phyloP scores from a whole-genome alignment of 2,113 vertebrate species.

The Leptocoma aspasia region DNA sequence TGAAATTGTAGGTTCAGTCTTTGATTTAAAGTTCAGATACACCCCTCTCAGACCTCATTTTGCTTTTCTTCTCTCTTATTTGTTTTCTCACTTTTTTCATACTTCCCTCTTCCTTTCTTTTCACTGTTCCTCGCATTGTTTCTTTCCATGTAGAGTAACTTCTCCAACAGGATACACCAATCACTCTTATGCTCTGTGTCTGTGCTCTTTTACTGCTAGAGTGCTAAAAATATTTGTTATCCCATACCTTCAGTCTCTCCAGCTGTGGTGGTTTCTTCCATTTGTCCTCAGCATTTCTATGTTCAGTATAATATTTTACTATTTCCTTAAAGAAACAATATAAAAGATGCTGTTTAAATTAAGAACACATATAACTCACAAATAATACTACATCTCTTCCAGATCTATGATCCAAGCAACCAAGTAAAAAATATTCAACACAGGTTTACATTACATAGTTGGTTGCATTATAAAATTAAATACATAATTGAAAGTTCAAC shows the following conservation, averaged over 20 bases:
- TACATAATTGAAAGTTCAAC: neutral
- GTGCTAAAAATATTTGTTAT: neutral
- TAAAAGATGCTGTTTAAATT: neutral
- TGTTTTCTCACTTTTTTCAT: neutral
- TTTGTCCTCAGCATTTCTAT: slow-evolving; percentile 70
- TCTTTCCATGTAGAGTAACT: neutral
- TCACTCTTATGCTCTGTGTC: neutral
- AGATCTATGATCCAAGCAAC: neutral
- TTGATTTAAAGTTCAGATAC: neutral
- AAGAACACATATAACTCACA: neutral
- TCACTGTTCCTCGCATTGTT: neutral
- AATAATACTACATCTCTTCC: neutral
- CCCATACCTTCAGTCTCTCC: slow-evolving; percentile 85
- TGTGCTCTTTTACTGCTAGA: neutral
- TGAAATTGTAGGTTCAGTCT: neutral
- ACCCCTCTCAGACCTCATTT: neutral
- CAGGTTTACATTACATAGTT: neutral
- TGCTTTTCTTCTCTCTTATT: neutral
- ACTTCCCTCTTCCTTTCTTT: neutral
- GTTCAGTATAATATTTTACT: slow-evolving; percentile 75
- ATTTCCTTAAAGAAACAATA: slow-evolving; percentile 78
- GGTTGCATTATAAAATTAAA: neutral
- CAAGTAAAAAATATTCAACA: neutral
- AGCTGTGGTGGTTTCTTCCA: slow-evolving; percentile 85
- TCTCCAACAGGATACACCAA: neutral